A percentile compares a stretch with the other conserved stretches of the same genome.
These are phyloP conservation scores for Drosophila differens DNA, from an alignment of 2,888 invertebrate species.

Conservation along the genomic window DNA sequence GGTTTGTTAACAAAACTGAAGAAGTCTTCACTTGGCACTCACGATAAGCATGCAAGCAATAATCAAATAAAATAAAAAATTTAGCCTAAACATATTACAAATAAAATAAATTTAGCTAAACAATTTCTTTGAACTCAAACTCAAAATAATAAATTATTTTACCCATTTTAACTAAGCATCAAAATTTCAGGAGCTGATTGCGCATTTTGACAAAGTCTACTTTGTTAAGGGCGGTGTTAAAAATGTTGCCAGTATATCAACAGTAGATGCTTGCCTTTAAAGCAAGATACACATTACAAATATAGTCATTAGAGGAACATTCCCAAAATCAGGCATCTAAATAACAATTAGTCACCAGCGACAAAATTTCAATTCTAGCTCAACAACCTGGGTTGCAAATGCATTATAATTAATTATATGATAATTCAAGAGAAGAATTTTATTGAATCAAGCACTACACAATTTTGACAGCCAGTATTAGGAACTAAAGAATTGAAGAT, in stretches of 20 bases:
- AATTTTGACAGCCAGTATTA: not conserved
- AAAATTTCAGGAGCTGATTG: not conserved
- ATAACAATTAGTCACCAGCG: too few relatives aligned
- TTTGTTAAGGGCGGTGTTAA: not conserved
- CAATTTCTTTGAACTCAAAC: not conserved
- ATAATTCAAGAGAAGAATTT: not conserved
- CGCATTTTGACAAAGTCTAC: not conserved
- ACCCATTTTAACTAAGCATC: not conserved
- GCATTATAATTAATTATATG: too few relatives aligned
- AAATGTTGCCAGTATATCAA: not conserved
- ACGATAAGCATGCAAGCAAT: not conserved
- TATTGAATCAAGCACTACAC: not conserved
- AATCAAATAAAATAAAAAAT: not conserved
- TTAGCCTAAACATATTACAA: not conserved
- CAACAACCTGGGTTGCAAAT: too few relatives aligned
- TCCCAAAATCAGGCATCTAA: too few relatives aligned
- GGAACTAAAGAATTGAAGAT: not conserved
- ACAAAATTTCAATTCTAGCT: too few relatives aligned
- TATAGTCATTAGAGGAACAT: not conserved
- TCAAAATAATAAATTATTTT: not conserved
- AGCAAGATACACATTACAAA: not conserved
- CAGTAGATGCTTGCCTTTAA: not conserved
- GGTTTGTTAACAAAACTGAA: not conserved
- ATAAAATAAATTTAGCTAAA: not conserved
- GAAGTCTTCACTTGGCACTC: not conserved